These are phyloP conservation scores for Neosilurus mollespiculum DNA, from an alignment of 2,797 vertebrate genomes.

Conservation along the genomic window DNA sequence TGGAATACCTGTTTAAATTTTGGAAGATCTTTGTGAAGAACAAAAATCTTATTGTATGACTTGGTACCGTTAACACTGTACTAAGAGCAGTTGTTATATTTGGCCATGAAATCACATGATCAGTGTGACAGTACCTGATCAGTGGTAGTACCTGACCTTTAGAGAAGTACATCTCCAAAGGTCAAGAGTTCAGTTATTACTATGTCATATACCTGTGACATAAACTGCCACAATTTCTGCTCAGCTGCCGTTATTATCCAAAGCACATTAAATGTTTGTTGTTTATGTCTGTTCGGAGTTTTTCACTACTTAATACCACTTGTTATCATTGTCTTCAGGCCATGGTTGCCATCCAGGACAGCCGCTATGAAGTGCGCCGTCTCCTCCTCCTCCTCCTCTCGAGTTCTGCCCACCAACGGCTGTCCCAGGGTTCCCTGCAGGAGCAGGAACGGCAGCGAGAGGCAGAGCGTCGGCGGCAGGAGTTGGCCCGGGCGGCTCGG, in stretches of 20 bases:
- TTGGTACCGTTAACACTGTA: neutral
- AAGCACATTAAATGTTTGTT: neutral
- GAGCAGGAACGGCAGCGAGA: constrained; percentile 83
- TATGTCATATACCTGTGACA: neutral
- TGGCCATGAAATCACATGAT: neutral
- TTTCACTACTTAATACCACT: neutral
- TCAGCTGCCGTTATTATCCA: neutral
- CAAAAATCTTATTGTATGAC: neutral
- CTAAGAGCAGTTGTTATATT: neutral
- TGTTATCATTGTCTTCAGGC: constrained; percentile 68
- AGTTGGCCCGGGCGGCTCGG: constrained; percentile 73
- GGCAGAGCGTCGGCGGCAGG: constrained; percentile 80
- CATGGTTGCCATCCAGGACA: constrained; percentile 85
- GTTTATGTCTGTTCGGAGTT: neutral
- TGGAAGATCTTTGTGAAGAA: too few relatives aligned
- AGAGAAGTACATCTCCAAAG: neutral
- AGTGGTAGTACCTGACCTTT: too few relatives aligned
- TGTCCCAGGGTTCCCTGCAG: constrained; percentile 62
- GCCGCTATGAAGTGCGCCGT: constrained; percentile 82
- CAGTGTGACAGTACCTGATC: neutral
- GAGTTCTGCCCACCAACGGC: constrained; percentile 38
- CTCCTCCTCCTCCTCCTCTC: constrained; percentile 66
- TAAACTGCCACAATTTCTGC: neutral
- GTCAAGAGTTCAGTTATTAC: neutral
- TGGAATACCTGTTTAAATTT: neutral